A percentile compares a stretch with the other conserved stretches of the same genome.
phyloP scores from a whole-genome alignment of 2,113 vertebrate genomes.

The Tichodroma muraria region DNA sequence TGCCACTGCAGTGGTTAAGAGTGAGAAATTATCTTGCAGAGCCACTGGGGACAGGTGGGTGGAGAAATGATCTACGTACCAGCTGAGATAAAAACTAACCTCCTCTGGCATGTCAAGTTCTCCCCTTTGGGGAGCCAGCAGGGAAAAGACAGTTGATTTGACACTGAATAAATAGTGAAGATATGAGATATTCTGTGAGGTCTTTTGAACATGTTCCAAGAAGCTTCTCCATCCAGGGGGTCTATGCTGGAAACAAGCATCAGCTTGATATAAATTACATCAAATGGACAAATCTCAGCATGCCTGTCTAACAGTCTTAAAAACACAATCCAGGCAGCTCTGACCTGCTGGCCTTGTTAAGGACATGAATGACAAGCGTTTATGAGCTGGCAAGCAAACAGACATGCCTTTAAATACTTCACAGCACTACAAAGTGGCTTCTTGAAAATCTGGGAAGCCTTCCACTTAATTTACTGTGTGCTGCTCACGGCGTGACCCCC shows the following conservation, averaged over 20 bases:
- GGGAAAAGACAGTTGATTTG: constrained; percentile 4
- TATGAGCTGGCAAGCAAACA: constrained; percentile 47
- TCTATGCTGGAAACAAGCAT: constrained; percentile 26
- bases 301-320: neutral
- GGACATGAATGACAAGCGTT: constrained; percentile 48
- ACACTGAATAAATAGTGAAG: constrained; percentile 22
- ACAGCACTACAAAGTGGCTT: constrained; percentile 46
- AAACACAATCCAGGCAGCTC: constrained; percentile 31
- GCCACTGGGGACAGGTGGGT: constrained; percentile 11
- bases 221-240: constrained; percentile 15
- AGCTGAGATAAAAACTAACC: constrained; percentile 5
- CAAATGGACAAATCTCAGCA: constrained; percentile 63
- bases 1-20: constrained; percentile 10
- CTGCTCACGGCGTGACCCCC: neutral
- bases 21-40: neutral
- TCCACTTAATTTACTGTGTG: constrained; percentile 25
- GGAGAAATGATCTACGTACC: neutral
- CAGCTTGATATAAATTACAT: constrained; percentile 47
- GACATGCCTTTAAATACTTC: constrained; percentile 56
- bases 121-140: constrained; percentile 16
- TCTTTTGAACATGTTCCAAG: constrained; percentile 24
- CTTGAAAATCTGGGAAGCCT: constrained; percentile 14
- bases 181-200: constrained; percentile 23
- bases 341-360: constrained; percentile 41
- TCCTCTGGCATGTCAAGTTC: neutral